phyloP scores from a whole-genome alignment of 2,888 invertebrate species.

The Andrena bucephala region DNA sequence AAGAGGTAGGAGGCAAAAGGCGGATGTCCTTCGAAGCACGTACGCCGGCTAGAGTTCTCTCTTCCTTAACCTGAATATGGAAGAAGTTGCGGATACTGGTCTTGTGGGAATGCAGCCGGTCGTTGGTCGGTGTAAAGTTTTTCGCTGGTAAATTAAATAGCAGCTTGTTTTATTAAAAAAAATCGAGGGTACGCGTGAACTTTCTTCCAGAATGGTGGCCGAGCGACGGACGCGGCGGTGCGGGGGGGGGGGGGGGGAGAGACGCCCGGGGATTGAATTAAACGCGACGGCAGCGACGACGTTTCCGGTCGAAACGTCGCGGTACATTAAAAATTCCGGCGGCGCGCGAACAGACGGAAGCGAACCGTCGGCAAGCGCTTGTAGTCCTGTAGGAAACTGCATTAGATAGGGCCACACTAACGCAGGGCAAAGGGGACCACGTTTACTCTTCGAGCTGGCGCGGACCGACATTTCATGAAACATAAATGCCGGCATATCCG shows the following conservation, averaged over 20 bases:
- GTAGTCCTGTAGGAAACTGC: conserved; percentile 62
- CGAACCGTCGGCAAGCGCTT: conserved; percentile 17
- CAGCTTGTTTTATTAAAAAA: conserved; percentile 31
- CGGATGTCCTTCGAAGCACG: conserved; percentile 43
- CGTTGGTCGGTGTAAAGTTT: neutral
- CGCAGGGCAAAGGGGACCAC: conserved; percentile 49
- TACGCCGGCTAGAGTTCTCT: conserved; percentile 29
- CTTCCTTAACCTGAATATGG: conserved; percentile 57
- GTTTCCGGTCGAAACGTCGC: neutral
- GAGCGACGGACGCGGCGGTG: neutral
- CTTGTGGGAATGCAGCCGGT: conserved; percentile 1
- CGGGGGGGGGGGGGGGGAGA: neutral
- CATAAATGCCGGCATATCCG: conserved; percentile 61
- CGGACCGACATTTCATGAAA: conserved; percentile 53
- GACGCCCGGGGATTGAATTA: conserved; percentile 9
- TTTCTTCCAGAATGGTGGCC: too few species aligned
- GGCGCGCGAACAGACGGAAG: conserved; percentile 2
- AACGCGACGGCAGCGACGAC: neutral
- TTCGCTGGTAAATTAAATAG: conserved; percentile 1
- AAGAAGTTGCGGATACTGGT: conserved; percentile 29
- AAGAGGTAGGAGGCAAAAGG: conserved; percentile 14
- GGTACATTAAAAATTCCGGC: conserved; percentile 27
- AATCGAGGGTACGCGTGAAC: too few species aligned
- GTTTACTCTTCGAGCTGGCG: conserved; percentile 49
- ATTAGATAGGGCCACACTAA: conserved; percentile 44